Base-by-base conservation (phyloP, 2,797 vertebrate species). In the Cirrhinus molitorella region DNA sequence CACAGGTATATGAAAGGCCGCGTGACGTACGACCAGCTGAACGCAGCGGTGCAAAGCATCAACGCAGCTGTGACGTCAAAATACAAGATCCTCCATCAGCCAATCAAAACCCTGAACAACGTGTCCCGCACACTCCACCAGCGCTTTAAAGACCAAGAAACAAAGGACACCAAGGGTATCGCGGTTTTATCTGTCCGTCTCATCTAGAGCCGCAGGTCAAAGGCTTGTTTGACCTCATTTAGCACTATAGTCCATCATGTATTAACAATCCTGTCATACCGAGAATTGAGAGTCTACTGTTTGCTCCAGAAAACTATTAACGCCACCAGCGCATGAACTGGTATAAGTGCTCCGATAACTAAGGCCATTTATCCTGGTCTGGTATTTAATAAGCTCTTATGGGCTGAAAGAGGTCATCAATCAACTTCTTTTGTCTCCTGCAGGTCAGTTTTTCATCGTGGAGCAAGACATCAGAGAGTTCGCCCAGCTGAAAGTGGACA, bases 1-100 rank as follows among this genome's bases (percentile, higher is more conserved):
- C 57, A 61, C 86, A 99, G 98, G 88, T 99, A 99, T 88, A 94
- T 99, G 96, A 98, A 95, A 87, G 97, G 97, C 13, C 96, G 97
- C 1, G 88, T 97, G 7, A 94, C 94, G 0, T 96, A 94, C 1
- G 93, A 93, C 16, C 96, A 98, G 84, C 89, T 99, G 17, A 99
- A 99, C 21, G 87, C 90, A 7, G 93, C 93, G 0, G 90, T 98
- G 75, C 77, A 94, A 85, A 93, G 91, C 79, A 87, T 99, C 0
- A 99, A 99, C 90, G 87, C 92, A 6, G 93, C 97, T 0, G 82
- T 96, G 21, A 80, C 84, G 4, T 88, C 88, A 61, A 99, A 99
- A 87, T 98, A 99, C 81, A 97, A 93, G 89, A 97, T 99, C 85
- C 2, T 98, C 19, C 86, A 91, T 37, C 96, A 96, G 59, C 87